A percentile compares a stretch with the other conserved stretches of the same genome.
Conservation (phyloP, 2,888 invertebrate species). For the Corythucha ciliata region DNA sequence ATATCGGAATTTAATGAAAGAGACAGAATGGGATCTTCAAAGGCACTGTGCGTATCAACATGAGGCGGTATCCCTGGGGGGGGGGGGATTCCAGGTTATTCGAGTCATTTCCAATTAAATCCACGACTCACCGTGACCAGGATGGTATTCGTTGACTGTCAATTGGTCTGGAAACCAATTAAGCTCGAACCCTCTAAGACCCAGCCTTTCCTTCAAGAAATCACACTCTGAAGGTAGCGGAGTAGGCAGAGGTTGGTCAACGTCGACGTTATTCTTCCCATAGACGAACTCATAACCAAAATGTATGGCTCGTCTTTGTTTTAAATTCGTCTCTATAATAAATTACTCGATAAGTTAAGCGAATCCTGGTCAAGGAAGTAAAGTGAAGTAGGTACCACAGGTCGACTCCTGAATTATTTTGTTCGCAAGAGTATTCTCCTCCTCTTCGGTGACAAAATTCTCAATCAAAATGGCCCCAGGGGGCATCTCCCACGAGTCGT, state of each 20-base stretch:
- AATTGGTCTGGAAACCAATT: constrained; percentile 60
- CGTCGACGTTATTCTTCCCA: constrained; percentile 74
- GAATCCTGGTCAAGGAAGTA: too few species aligned
- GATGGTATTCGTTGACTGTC: constrained; percentile 72
- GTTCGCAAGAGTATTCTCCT: constrained; percentile 57
- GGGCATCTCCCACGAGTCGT: constrained; percentile 47
- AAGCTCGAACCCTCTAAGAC: constrained; percentile 39
- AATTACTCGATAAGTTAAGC: constrained; percentile 36
- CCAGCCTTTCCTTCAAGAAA: constrained; percentile 53
- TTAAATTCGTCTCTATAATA: constrained; percentile 45
- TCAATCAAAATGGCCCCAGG: constrained; percentile 59
- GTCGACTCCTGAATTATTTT: constrained; percentile 50
- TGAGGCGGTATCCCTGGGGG: constrained; percentile 82
- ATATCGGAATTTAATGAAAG: constrained; percentile 72
- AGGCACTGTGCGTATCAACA: constrained; percentile 90
- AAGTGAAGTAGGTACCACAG: too few species aligned
- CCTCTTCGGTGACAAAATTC: constrained; percentile 59
- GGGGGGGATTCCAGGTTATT: neutral
- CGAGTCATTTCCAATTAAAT: neutral
- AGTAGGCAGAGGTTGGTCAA: constrained; percentile 53
- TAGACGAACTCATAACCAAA: constrained; percentile 89
- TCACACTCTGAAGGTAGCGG: constrained; percentile 62
- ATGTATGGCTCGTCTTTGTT: constrained; percentile 78
- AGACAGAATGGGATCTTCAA: constrained; percentile 78
- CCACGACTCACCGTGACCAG: constrained; percentile 63